These are phyloP conservation scores for Drosophila prosaltans DNA, from an alignment of 1,140 invertebrate genomes.

Conservation along the genomic window DNA sequence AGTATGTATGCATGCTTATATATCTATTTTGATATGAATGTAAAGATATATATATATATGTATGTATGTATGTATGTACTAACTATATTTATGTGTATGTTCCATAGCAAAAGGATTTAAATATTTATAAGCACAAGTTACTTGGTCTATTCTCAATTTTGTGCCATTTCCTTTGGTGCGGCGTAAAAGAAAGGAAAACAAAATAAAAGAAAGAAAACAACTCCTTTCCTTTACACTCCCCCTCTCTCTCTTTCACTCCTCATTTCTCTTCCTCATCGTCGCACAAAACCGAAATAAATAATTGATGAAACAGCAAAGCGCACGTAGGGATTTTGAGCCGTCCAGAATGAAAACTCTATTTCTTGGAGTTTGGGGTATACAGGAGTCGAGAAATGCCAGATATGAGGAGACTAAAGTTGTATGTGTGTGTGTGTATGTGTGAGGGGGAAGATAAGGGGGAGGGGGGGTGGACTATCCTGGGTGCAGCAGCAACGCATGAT, in stretches of 20 bases:
- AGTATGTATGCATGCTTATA: no score
- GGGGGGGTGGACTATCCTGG: not conserved
- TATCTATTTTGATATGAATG: no score
- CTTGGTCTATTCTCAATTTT: slow-evolving; percentile 19
- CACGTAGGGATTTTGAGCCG: slow-evolving; percentile 60
- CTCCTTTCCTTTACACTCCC: not conserved
- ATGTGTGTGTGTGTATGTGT: not conserved
- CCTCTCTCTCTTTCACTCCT: slow-evolving; percentile 7
- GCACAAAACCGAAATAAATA: slow-evolving; percentile 67
- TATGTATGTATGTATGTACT: slow-evolving; percentile 32
- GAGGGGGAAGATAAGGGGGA: slow-evolving; percentile 13
- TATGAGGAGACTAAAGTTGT: not conserved
- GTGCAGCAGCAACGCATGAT: slow-evolving; percentile 38
- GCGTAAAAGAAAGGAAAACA: slow-evolving; percentile 1
- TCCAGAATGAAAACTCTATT: slow-evolving; percentile 4
- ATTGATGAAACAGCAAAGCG: slow-evolving; percentile 68
- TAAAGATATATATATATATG: no score
- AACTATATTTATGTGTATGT: not conserved
- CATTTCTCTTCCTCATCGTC: slow-evolving; percentile 29
- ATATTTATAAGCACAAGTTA: slow-evolving; percentile 24
- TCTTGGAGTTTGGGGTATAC: not conserved
- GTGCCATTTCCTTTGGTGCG: slow-evolving; percentile 15
- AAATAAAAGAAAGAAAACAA: not conserved
- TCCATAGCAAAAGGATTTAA: slow-evolving; percentile 11
- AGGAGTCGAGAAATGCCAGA: no score